Evolutionary conservation across 2,797 vertebrate genomes (phyloP).

Genomic region (Dendrocincla tyrannina): DNA sequence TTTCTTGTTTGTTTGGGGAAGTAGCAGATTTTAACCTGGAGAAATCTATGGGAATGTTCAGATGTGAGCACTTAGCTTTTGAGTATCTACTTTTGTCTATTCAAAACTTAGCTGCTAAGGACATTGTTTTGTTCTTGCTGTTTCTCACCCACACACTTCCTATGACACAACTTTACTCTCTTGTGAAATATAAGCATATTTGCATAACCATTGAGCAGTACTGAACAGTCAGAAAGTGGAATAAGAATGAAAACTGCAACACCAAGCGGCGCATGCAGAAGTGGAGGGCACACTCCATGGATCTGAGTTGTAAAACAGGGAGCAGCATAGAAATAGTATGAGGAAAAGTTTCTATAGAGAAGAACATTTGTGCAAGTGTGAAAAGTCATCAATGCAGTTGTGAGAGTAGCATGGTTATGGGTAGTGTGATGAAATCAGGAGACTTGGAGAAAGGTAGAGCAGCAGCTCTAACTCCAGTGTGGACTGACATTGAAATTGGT

Average conservation of each 20-base stretch:
- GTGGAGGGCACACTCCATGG: background rate
- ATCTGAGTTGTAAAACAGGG: background rate
- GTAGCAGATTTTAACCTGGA: background rate
- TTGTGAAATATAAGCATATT: background rate
- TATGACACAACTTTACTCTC: background rate
- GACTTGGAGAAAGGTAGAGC: background rate
- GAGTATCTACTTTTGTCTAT: background rate
- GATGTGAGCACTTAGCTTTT: background rate
- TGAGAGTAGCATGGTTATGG: background rate
- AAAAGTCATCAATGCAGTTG: background rate
- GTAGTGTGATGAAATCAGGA: background rate
- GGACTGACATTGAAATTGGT: background rate
- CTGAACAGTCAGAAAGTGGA: background rate
- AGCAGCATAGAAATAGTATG: background rate
- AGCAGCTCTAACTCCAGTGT: background rate
- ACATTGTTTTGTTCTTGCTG: rapidly evolving
- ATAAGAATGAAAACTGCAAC: background rate
- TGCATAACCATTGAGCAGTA: background rate
- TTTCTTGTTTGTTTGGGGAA: background rate
- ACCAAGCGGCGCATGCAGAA: background rate
- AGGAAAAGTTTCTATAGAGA: background rate
- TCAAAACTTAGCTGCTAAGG: background rate
- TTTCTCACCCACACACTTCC: background rate
- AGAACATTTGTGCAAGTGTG: background rate
- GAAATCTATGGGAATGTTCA: background rate